Evolutionary conservation across 2,888 invertebrate genomes (phyloP).

Genomic region (Drosophila glabriapex): DNA sequence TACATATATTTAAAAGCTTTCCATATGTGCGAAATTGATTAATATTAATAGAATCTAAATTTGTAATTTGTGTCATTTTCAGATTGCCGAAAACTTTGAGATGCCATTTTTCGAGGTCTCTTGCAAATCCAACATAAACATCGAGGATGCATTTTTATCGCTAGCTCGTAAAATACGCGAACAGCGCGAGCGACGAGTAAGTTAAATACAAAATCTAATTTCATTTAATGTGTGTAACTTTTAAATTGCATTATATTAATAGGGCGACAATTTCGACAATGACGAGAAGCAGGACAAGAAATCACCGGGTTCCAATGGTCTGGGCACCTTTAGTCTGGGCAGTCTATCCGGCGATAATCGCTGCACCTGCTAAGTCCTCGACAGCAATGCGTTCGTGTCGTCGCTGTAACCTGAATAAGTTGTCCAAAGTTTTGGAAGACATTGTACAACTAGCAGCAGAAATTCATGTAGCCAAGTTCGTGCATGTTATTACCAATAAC

Average conservation of each 20-base stretch:
- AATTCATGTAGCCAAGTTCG: conserved; percentile 44
- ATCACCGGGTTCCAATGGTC: conserved; percentile 84
- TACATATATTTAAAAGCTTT: neutral
- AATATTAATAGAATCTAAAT: neutral
- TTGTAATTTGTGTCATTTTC: conserved; percentile 59
- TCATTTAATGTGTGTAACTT: neutral
- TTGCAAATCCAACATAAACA: conserved; percentile 94
- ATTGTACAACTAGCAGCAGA: conserved; percentile 34
- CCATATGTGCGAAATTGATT: neutral
- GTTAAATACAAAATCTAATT: conserved; percentile 30
- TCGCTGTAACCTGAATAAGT: conserved; percentile 53
- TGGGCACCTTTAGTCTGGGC: conserved; percentile 85
- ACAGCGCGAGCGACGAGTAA: conserved; percentile 91
- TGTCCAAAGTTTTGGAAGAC: conserved; percentile 56
- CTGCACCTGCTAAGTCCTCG: conserved; percentile 84
- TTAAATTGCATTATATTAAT: conserved; percentile 6
- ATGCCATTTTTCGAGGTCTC: conserved; percentile 96
- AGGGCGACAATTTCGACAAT: conserved; percentile 86
- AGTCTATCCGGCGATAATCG: conserved; percentile 84
- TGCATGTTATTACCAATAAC: conserved; percentile 38
- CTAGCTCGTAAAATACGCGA: conserved; percentile 93
- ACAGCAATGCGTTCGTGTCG: neutral
- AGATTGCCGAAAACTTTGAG: conserved; percentile 95
- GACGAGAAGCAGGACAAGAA: conserved; percentile 85
- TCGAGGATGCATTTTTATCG: conserved; percentile 93